phyloP scores from a whole-genome alignment of 2,797 vertebrate species.

The Malacoraja senta region DNA sequence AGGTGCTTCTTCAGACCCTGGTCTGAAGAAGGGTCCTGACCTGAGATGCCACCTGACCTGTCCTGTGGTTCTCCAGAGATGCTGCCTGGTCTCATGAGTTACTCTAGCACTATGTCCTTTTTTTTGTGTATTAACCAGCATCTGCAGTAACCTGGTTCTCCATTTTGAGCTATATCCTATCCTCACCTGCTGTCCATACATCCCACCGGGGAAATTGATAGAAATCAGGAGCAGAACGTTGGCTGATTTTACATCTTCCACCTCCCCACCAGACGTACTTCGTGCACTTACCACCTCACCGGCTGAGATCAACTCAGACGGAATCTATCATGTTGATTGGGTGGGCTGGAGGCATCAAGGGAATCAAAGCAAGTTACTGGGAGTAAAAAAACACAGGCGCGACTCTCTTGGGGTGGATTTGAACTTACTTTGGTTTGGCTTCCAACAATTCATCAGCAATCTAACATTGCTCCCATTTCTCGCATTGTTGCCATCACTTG shows the following conservation, averaged over 20 bases:
- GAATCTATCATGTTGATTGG: neutral
- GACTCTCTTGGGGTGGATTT: neutral
- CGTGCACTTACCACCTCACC: neutral
- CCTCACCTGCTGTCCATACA: neutral
- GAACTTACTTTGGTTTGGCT: neutral
- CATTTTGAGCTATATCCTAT: neutral
- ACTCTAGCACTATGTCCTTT: too few relatives aligned
- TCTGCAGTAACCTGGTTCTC: too few relatives aligned
- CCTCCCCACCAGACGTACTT: neutral
- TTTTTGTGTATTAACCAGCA: too few relatives aligned
- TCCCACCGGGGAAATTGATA: neutral
- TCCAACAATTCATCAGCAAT: neutral
- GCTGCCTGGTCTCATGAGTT: too few relatives aligned
- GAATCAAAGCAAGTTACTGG: neutral
- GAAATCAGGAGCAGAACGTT: constrained; percentile 16
- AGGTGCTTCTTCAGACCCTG: too few relatives aligned
- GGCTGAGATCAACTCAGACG: neutral
- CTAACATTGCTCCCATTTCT: neutral
- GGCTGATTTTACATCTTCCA: neutral
- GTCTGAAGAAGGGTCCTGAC: too few relatives aligned
- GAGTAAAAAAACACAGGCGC: too few relatives aligned
- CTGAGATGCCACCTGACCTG: too few relatives aligned
- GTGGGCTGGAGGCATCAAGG: neutral
- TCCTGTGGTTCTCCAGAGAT: too few relatives aligned
- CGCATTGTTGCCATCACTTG: neutral